These are phyloP conservation scores for Dolichotis patagonum DNA, from an alignment of 2,113 vertebrate genomes.

Conservation along the genomic window DNA sequence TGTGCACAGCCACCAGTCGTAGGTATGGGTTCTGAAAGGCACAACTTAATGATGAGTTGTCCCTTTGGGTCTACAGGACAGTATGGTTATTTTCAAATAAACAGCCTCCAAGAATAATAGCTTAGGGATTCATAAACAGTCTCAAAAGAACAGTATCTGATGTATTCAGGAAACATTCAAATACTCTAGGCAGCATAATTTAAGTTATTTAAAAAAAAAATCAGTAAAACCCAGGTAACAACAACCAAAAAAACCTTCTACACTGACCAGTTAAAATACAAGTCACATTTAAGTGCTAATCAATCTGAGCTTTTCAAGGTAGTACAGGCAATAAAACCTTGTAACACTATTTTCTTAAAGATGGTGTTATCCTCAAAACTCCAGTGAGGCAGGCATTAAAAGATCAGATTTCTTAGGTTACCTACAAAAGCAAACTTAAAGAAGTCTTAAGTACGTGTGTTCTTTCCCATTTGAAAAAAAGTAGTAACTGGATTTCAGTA, in stretches of 20 bases:
- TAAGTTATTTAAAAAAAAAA: conserved; percentile 1
- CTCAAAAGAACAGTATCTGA: conserved; percentile 22
- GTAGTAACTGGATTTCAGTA: neutral
- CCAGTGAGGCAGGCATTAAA: neutral
- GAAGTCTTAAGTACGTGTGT: neutral
- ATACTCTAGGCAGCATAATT: neutral
- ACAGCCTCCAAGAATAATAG: neutral
- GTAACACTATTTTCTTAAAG: neutral
- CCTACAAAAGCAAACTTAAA: conserved; percentile 12
- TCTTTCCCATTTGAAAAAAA: neutral
- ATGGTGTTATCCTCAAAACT: conserved; percentile 5
- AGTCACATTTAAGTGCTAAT: conserved; percentile 2
- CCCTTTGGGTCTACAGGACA: too few species aligned
- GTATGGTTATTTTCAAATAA: neutral
- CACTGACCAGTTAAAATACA: neutral
- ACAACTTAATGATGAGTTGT: too few species aligned
- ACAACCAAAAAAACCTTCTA: neutral
- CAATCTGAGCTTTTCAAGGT: neutral
- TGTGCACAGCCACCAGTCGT: too few species aligned
- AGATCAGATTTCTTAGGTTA: conserved; percentile 24
- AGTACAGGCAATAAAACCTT: neutral
- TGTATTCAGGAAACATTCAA: neutral
- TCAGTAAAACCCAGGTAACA: neutral
- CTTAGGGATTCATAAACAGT: neutral
- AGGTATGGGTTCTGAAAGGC: too few species aligned